Conservation (phyloP, 2,113 vertebrate genomes). For the Dasyprocta punctata region DNA sequence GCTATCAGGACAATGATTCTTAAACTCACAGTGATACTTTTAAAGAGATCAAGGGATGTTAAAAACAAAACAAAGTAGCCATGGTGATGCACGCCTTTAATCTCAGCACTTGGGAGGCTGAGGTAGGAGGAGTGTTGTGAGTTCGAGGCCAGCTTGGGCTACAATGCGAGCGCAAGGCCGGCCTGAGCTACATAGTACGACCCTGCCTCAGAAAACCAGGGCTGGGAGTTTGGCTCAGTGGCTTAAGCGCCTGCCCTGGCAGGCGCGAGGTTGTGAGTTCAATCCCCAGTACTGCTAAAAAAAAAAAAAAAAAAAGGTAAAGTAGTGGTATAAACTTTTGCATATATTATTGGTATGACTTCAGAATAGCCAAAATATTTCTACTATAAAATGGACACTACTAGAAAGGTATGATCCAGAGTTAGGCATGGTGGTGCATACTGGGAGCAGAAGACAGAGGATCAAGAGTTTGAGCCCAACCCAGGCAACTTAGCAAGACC, state of each 20-base stretch:
- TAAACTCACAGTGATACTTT: not conserved
- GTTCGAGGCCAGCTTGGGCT: too few species aligned
- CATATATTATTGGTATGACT: not conserved
- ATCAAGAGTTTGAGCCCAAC: not conserved
- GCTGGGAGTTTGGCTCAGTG: too few species aligned
- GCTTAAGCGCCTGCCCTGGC: too few species aligned
- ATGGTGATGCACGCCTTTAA: too few species aligned
- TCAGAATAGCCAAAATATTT: slow-evolving; percentile 15
- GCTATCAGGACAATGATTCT: not conserved
- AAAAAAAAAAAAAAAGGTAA: too few species aligned
- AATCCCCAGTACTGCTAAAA: too few species aligned
- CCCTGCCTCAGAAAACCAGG: too few species aligned
- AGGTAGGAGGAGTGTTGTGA: too few species aligned
- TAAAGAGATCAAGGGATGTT: not conserved
- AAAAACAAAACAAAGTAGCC: not conserved
- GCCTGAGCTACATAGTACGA: too few species aligned
- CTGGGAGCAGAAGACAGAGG: not conserved
- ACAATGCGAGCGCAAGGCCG: too few species aligned
- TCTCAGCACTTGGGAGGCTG: too few species aligned
- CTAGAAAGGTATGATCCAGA: not conserved
- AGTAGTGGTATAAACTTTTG: not conserved
- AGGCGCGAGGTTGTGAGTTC: too few species aligned
- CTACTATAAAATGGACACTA: slow-evolving; percentile 49
- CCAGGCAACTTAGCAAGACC: not conserved
- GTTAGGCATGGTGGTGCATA: not conserved